phyloP scores from a whole-genome alignment of 2,113 vertebrate genomes.

The Crocuta crocuta region DNA sequence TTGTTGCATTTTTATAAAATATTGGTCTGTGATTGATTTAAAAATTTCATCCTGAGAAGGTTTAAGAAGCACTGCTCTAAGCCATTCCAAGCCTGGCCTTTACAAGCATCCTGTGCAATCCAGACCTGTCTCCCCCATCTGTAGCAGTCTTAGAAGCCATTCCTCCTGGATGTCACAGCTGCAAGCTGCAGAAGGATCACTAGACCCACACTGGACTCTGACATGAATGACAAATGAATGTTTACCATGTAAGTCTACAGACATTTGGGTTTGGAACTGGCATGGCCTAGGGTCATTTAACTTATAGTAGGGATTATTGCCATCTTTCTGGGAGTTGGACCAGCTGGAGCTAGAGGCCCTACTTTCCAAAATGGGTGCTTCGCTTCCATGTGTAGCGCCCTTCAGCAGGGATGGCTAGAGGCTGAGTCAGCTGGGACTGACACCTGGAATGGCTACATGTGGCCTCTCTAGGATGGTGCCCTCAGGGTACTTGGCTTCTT shows the following conservation, averaged over 20 bases:
- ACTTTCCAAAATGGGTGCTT: neutral
- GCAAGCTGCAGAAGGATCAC: neutral
- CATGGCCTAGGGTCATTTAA: neutral
- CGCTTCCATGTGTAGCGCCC: neutral
- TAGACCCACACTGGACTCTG: neutral
- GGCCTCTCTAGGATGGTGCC: neutral
- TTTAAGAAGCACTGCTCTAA: neutral
- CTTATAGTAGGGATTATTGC: neutral
- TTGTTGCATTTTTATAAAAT: slow-evolving; percentile 11
- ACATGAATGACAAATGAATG: neutral
- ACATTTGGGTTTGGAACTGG: neutral
- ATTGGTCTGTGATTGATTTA: slow-evolving; percentile 1
- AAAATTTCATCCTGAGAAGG: neutral
- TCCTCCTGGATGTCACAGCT: neutral
- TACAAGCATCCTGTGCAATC: neutral
- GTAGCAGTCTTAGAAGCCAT: neutral
- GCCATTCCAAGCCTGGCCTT: neutral
- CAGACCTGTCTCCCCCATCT: neutral
- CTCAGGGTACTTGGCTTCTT: neutral
- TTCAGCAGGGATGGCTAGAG: neutral
- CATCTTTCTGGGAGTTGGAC: neutral
- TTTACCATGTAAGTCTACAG: slow-evolving; percentile 14
- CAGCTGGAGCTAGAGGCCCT: neutral
- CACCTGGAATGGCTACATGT: neutral
- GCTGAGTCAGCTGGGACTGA: neutral